Base-by-base conservation (phyloP, 2,888 invertebrate species). In the Hydrotaea cyrtoneurina region DNA sequence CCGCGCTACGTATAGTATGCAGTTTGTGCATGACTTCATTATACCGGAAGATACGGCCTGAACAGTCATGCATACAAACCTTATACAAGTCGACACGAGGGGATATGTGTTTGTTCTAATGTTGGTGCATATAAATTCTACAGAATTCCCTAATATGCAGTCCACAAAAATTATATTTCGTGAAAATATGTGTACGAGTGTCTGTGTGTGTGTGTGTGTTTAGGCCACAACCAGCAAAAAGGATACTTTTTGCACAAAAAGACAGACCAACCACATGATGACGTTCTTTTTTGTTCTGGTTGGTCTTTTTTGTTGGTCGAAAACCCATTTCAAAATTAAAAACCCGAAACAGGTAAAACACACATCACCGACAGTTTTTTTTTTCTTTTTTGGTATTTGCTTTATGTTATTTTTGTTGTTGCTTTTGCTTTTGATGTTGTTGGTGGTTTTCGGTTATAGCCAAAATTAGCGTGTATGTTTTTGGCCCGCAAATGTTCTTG, bases 291-390 rank as follows among this genome's bases (percentile, higher is more conserved):
- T 26, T 59, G 39, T 1, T 39, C 7, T 39, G 8, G 4, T 3
- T 39, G 39, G 11, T 39, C 10, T 39, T 39, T 11, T 39, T 23
- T 59, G 15, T 59, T 31, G 31, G 15, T 15, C 59, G 13, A 59
- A 59, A 23, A 59, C 19, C 46, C 69, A 69, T 46, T 69, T 69
- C 46, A 69, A 46, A 69, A 69, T 69, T 69, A 69, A 69, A 69
- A 69, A 69, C 69, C 69, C 21, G n/a, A 21, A 43, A 21, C 69
- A 69, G 69, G 69, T 69, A 69, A 69, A 69, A 69, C 3, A 69
- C 43, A 43, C 19, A 23, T 43, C 43, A 46, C 46, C 43, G 39
- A 66, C 31, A 66, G 31, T 7, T 31, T 66, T 21, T 66, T n/a
- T n/a, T n/a, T n/a, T n/a, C n/a, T n/a, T n/a, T n/a, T n/a, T n/a